These are phyloP conservation scores for Geococcyx californianus DNA, from an alignment of 2,113 vertebrate genomes.

Conservation along the genomic window DNA sequence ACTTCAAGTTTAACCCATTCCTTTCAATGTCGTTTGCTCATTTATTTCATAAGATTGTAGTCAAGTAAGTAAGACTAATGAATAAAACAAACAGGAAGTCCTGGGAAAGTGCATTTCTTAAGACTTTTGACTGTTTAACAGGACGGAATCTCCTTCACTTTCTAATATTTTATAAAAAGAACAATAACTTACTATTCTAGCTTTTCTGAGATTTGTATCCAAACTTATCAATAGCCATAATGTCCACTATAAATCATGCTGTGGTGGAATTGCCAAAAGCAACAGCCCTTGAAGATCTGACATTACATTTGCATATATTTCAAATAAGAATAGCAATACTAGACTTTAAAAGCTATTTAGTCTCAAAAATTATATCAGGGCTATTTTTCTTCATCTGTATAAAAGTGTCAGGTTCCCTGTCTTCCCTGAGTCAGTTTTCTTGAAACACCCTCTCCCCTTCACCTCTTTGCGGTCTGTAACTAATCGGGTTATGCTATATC, in stretches of 20 bases:
- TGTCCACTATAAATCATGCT: neutral
- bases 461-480: neutral
- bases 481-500: neutral
- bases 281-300: neutral
- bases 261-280: neutral
- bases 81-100: neutral
- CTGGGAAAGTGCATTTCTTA: neutral
- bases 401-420: neutral
- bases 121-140: neutral
- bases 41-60: neutral
- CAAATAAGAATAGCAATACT: neutral
- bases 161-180: neutral
- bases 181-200: neutral
- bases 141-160: neutral
- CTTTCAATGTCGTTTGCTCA: neutral
- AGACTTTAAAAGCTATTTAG: neutral
- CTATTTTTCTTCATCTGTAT: neutral
- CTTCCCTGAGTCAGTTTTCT: neutral
- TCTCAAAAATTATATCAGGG: neutral
- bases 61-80: neutral
- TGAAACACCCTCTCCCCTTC: neutral
- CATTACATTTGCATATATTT: neutral
- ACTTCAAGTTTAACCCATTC: neutral
- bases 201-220: neutral
- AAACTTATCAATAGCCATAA: neutral